A percentile compares a stretch with the other conserved stretches of the same genome.
Conservation (phyloP, 2,888 invertebrate species). For the Thereva nobilitata region DNA sequence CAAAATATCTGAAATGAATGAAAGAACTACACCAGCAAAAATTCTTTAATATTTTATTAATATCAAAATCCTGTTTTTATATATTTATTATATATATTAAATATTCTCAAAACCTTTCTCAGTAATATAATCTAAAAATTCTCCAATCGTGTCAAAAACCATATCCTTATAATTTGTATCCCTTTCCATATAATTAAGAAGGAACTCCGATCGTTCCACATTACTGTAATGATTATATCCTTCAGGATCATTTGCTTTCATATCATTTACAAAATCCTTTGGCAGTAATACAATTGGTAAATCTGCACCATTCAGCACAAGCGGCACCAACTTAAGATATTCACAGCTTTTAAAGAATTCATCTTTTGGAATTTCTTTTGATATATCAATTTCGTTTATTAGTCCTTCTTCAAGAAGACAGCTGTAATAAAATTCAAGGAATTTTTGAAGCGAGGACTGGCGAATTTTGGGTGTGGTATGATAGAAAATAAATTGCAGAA, state of each 20-base stretch:
- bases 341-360: conserved; percentile 53
- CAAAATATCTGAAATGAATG: no score
- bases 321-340: conserved; percentile 50
- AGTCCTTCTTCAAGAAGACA: conserved; percentile 48
- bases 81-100: neutral
- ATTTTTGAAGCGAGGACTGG: conserved; percentile 49
- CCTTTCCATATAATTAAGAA: conserved; percentile 51
- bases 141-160: conserved; percentile 51
- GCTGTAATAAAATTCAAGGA: conserved; percentile 58
- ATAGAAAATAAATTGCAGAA: conserved; percentile 59
- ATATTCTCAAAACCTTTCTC: neutral
- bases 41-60: no score
- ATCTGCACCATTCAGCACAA: conserved; percentile 53
- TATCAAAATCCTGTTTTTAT: neutral
- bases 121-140: conserved; percentile 46
- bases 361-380: conserved; percentile 49
- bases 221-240: conserved; percentile 56
- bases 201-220: conserved; percentile 54
- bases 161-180: conserved; percentile 51
- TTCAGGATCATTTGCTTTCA: conserved; percentile 52
- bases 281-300: conserved; percentile 56
- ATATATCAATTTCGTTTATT: conserved; percentile 44
- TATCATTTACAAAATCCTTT: conserved; percentile 49
- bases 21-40: no score
- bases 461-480: conserved; percentile 55